phyloP scores from a whole-genome alignment of 2,797 vertebrate species.

The Thripadectes ignobilis region DNA sequence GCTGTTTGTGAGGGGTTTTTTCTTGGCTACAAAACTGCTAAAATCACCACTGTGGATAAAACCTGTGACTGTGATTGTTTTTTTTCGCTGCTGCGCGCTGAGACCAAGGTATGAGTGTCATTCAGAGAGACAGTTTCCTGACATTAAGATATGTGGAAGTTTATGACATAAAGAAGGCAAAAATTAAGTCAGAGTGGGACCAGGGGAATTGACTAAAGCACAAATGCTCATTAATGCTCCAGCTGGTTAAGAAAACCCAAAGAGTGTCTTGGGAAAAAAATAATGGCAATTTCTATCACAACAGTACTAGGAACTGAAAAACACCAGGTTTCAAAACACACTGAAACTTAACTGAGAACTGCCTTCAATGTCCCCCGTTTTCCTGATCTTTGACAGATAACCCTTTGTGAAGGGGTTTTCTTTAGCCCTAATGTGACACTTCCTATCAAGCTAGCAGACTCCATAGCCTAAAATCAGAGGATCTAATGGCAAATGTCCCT shows the following conservation, averaged over 20 bases:
- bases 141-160: not conserved
- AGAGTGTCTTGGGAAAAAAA: not conserved
- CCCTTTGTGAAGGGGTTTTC: not conserved
- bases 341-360: not conserved
- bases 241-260: not conserved
- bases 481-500: not conserved
- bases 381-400: slow-evolving; percentile 10
- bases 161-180: not conserved
- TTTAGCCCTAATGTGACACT: not conserved
- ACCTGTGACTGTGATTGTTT: not conserved
- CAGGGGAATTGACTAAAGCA: not conserved
- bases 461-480: slow-evolving; percentile 5
- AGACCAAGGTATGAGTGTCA: not conserved
- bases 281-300: slow-evolving; percentile 21
- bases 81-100: not conserved
- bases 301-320: not conserved
- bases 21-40: not conserved
- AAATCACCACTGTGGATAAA: not conserved
- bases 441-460: slow-evolving; percentile 1
- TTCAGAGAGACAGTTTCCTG: not conserved
- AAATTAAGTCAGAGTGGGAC: not conserved
- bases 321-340: not conserved
- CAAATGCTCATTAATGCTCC: not conserved
- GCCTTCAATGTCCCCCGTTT: not conserved
- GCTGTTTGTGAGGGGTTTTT: not conserved